Percentiles rank a stretch among this genome's conserved stretches.
Evolutionary conservation across 2,113 vertebrate species (phyloP).

Genomic region (Plecturocebus donacophilus): DNA sequence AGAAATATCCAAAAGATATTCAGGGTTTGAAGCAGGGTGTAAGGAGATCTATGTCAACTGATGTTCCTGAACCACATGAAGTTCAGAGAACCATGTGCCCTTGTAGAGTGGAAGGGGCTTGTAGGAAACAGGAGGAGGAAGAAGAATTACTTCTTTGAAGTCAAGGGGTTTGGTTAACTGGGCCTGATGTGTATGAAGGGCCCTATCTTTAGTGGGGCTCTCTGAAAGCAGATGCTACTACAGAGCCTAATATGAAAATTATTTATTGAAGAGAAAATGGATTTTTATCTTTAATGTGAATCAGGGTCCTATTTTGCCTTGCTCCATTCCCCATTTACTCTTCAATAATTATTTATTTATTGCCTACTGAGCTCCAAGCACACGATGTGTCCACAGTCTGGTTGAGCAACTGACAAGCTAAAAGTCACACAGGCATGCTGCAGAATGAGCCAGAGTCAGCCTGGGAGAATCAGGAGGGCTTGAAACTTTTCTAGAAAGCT

Average conservation of each 20-base stretch:
- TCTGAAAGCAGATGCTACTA: background rate
- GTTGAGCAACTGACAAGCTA: background rate
- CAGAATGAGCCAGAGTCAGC: background rate
- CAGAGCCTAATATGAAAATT: background rate
- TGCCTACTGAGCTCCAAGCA: background rate
- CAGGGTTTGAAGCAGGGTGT: background rate
- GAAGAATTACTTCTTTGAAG: background rate
- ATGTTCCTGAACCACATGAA: background rate
- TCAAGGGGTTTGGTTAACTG: background rate
- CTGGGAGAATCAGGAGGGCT: background rate
- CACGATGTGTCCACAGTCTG: background rate
- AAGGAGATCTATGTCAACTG: background rate
- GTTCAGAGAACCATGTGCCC: background rate
- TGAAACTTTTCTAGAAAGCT: conserved; percentile 37
- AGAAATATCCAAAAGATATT: background rate
- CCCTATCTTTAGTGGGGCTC: background rate
- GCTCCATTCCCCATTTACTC: background rate
- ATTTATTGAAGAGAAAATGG: background rate
- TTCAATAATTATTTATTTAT: background rate
- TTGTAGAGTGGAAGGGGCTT: background rate
- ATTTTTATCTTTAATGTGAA: background rate
- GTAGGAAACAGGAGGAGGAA: background rate
- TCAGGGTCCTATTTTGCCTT: background rate
- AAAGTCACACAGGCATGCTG: background rate
- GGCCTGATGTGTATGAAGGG: background rate